phyloP scores from a whole-genome alignment of 2,797 vertebrate species.

The Chaenodraco wilsoni region DNA sequence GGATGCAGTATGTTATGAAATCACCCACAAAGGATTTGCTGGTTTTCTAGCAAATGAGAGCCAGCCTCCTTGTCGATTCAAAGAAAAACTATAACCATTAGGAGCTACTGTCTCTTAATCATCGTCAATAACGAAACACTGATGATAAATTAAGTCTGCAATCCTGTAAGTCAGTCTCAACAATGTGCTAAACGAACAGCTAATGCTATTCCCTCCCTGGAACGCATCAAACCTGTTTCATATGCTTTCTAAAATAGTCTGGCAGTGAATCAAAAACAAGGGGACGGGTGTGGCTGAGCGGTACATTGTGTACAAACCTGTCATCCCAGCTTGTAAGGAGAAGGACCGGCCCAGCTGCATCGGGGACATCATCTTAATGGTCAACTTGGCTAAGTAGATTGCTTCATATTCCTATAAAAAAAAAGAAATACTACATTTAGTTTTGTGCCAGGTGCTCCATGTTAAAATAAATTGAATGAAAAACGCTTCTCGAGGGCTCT shows the following conservation, averaged over 20 bases:
- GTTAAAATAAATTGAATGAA: too few relatives aligned
- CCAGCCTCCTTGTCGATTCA: background rate
- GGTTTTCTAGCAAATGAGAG: background rate
- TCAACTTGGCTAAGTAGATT: slow-evolving; percentile 97
- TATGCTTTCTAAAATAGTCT: background rate
- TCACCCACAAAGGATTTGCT: background rate
- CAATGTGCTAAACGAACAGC: too few relatives aligned
- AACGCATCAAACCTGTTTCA: background rate
- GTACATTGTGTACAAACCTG: slow-evolving; percentile 82
- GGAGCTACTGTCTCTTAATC: background rate
- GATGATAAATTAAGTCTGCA: background rate
- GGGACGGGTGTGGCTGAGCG: background rate
- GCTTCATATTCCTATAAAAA: slow-evolving; percentile 95
- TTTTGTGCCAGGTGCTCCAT: too few relatives aligned
- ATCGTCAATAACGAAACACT: background rate
- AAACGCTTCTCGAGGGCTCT: too few relatives aligned
- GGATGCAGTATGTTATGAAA: background rate
- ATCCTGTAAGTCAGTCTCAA: background rate
- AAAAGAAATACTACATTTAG: slow-evolving; percentile 11
- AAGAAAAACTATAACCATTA: background rate
- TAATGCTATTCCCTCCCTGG: background rate
- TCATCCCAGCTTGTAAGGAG: slow-evolving; percentile 88
- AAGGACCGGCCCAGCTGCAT: slow-evolving; percentile 94
- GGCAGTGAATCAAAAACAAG: background rate
- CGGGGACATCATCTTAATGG: slow-evolving; percentile 99